These are phyloP conservation scores for Monodelphis domestica DNA, from an alignment of 2,797 vertebrate genomes.

Conservation along the genomic window DNA sequence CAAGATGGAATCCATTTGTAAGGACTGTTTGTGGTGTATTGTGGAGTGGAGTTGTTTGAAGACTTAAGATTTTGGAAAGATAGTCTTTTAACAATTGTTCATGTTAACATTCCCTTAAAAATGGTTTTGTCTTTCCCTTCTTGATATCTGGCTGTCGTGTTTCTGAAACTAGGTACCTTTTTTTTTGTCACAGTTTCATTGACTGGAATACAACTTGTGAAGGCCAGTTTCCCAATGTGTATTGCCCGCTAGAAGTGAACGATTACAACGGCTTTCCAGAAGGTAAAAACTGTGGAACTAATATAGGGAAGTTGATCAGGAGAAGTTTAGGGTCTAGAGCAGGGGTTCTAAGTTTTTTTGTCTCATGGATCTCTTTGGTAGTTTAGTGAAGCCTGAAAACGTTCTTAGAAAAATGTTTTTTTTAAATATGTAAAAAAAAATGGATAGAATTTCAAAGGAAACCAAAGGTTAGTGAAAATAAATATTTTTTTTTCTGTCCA, in stretches of 20 bases:
- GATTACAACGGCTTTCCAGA: conserved; percentile 86
- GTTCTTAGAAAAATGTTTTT: background rate
- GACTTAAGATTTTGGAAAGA: background rate
- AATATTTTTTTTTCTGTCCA: background rate
- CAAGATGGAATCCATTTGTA: background rate
- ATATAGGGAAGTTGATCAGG: background rate
- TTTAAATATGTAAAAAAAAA: background rate
- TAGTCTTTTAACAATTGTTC: background rate
- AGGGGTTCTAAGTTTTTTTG: background rate
- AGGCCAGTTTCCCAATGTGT: conserved; percentile 85
- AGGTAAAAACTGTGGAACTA: conserved; percentile 80
- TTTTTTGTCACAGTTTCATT: conserved; percentile 81
- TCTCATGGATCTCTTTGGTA: background rate
- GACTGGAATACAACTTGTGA: conserved; percentile 87
- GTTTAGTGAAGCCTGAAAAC: background rate
- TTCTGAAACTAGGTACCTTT: conserved; percentile 68
- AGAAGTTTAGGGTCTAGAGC: background rate
- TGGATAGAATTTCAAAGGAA: background rate
- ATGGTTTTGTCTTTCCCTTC: conserved; percentile 4
- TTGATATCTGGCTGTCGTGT: background rate
- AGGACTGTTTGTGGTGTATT: background rate
- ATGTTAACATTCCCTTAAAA: conserved; percentile 15
- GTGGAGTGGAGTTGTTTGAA: background rate
- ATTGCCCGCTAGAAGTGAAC: conserved; percentile 85
- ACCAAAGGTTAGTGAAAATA: background rate